Conservation (phyloP, 2,113 vertebrate species). For the Poicephalus gulielmi region DNA sequence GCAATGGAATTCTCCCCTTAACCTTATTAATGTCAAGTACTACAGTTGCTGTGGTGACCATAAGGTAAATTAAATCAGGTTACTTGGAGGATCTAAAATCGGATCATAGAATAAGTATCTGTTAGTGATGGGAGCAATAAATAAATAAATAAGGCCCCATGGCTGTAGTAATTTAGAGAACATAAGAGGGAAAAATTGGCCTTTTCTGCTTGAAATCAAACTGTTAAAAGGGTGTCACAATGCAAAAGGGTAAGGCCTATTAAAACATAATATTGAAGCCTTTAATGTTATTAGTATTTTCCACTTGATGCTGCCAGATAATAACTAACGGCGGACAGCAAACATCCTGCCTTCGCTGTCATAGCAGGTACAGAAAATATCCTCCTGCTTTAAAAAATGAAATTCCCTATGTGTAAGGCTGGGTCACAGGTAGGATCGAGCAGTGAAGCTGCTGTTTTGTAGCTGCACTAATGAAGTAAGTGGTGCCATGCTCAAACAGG, state of each 20-base stretch:
- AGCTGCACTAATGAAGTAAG: conserved; percentile 10
- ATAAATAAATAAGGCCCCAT: neutral
- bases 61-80: conserved; percentile 18
- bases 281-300: conserved; percentile 69
- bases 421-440: neutral
- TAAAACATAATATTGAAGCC: conserved; percentile 70
- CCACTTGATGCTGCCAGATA: conserved; percentile 64
- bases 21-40: conserved; percentile 8
- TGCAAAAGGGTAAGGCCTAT: conserved; percentile 70
- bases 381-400: neutral
- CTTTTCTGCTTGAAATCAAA: conserved; percentile 29
- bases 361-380: conserved; percentile 32
- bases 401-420: rapidly evolving
- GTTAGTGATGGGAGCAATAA: neutral
- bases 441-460: neutral
- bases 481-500: neutral
- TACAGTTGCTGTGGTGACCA: neutral
- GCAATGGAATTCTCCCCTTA: conserved; percentile 12
- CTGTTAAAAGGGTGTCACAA: conserved; percentile 57
- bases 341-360: conserved; percentile 24
- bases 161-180: conserved; percentile 30
- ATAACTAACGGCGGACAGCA: conserved; percentile 60
- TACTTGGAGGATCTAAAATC: neutral
- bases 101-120: neutral
- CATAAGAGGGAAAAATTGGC: neutral